Evolutionary conservation across 2,797 vertebrate species (phyloP).

Genomic region (Cephalopachus bancanus): DNA sequence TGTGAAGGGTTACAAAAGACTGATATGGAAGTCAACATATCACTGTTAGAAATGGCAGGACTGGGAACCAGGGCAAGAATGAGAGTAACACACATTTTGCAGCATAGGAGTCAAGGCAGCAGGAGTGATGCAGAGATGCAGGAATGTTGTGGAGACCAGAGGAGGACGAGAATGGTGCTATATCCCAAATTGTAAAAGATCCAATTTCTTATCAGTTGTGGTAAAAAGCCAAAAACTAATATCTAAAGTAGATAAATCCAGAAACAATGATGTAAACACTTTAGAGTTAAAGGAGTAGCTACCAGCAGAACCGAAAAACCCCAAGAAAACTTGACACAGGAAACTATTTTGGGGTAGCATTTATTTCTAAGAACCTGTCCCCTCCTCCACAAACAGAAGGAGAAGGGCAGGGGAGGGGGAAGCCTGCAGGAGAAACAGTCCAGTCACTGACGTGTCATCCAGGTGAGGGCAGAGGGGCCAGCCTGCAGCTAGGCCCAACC

Average conservation of each 20-base stretch:
- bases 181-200: not conserved
- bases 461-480: not conserved
- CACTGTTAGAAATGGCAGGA: not conserved
- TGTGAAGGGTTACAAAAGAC: not conserved
- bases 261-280: not conserved
- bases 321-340: not conserved
- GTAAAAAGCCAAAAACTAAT: not conserved
- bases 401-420: not conserved
- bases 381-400: not conserved
- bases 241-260: not conserved
- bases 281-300: not conserved
- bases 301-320: not conserved
- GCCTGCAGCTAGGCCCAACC: accelerated
- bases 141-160: not conserved
- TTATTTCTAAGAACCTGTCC: not conserved
- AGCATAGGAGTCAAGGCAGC: not conserved
- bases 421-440: not conserved
- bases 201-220: not conserved
- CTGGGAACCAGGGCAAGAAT: too few relatives aligned
- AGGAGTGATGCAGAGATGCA: not conserved
- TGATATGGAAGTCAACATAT: not conserved
- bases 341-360: too few relatives aligned
- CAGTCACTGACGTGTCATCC: not conserved
- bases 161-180: not conserved
- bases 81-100: not conserved